Percentiles rank a stretch among this genome's conserved stretches.
Evolutionary conservation across 2,888 invertebrate species (phyloP).

Genomic region (Cylindroiulus punctatus): DNA sequence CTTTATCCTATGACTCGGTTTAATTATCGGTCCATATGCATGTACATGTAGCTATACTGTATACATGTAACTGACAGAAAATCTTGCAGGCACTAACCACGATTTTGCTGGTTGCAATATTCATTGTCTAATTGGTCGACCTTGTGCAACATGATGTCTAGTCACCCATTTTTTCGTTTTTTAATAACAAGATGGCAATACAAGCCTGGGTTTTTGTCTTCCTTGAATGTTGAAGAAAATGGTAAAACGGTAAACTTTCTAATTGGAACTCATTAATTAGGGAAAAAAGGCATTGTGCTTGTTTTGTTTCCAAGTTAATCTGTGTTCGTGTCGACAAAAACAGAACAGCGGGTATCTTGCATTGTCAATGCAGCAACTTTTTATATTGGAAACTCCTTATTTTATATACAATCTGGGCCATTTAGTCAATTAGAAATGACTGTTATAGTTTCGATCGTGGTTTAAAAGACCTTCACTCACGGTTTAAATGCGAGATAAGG

Average conservation of each 20-base stretch:
- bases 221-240: not conserved
- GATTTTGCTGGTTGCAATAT: not conserved
- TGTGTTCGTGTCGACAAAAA: not conserved
- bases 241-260: not conserved
- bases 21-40: no score
- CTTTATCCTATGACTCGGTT: no score
- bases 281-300: not conserved
- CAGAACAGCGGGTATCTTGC: not conserved
- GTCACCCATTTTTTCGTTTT: not conserved
- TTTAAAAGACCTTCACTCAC: conserved; percentile 31
- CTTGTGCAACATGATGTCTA: not conserved
- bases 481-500: conserved; percentile 26
- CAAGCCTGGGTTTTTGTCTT: not conserved
- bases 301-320: not conserved
- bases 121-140: not conserved
- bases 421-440: conserved; percentile 1
- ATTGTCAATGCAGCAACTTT: not conserved
- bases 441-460: conserved; percentile 4
- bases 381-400: not conserved
- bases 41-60: no score
- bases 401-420: not conserved
- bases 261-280: not conserved
- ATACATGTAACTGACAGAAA: no score
- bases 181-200: not conserved
- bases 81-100: no score